Evolutionary conservation across 1,140 invertebrate genomes (phyloP).

Genomic region (Drosophila rufa): DNA sequence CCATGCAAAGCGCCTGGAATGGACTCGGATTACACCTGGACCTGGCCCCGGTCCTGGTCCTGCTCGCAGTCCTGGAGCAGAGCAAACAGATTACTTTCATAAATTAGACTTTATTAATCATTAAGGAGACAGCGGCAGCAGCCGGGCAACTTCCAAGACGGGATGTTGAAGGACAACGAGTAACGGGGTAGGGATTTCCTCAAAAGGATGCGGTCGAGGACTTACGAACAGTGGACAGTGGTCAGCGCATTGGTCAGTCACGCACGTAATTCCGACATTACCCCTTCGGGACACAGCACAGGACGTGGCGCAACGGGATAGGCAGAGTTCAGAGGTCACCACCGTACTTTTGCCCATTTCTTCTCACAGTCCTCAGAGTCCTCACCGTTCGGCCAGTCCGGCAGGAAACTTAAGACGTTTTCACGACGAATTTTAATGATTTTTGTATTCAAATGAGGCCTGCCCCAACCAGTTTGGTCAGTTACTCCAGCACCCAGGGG

Average conservation of each 20-base stretch:
- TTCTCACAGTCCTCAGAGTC: conserved; percentile 66
- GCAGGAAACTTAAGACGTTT: conserved; percentile 80
- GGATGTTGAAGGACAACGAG: conserved; percentile 73
- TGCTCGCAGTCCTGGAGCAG: conserved; percentile 14
- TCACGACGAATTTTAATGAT: conserved; percentile 81
- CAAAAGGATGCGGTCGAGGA: conserved; percentile 60
- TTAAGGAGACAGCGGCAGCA: conserved; percentile 66
- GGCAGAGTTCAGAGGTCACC: conserved; percentile 80
- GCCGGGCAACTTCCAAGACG: conserved; percentile 31
- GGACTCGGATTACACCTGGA: conserved; percentile 76
- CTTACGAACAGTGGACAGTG: conserved; percentile 73
- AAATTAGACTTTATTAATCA: conserved; percentile 84
- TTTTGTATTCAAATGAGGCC: conserved; percentile 81
- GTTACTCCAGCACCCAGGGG: conserved; percentile 46
- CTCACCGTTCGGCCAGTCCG: conserved; percentile 69
- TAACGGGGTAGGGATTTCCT: conserved; percentile 57
- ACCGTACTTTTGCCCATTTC: conserved; percentile 80
- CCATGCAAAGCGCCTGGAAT: conserved; percentile 40
- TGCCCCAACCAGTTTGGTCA: conserved; percentile 56
- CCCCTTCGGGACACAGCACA: conserved; percentile 45
- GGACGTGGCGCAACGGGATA: conserved; percentile 45
- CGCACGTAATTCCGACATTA: conserved; percentile 72
- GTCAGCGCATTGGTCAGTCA: conserved; percentile 80
- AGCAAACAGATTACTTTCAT: conserved; percentile 83
- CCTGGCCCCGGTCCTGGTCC: conserved; percentile 17